Percentiles rank a stretch among this genome's conserved stretches.
Evolutionary conservation across 2,888 invertebrate species (phyloP).

Genomic region (Papilio demoleus): DNA sequence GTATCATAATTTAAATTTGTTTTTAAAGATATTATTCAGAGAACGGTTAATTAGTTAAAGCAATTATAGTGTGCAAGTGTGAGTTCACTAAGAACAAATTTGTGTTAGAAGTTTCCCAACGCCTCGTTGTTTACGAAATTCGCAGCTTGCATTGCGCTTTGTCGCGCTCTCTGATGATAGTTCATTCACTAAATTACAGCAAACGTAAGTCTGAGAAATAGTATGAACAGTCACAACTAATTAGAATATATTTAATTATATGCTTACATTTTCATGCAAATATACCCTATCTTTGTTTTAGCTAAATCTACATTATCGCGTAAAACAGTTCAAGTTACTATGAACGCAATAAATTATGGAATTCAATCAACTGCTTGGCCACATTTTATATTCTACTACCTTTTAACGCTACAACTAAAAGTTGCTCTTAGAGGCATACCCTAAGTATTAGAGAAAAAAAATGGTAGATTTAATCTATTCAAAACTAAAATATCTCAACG

Average conservation of each 20-base stretch:
- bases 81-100: slow-evolving; percentile 28
- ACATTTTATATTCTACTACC: no score
- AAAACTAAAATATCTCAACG: no score
- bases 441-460: no score
- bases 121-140: slow-evolving; percentile 36
- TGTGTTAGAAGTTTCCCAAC: slow-evolving; percentile 37
- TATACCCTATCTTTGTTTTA: not conserved
- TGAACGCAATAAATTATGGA: no score
- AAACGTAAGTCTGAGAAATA: not conserved
- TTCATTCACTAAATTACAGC: not conserved
- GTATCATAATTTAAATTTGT: not conserved
- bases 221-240: not conserved
- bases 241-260: not conserved
- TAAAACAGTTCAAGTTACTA: no score
- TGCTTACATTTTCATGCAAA: not conserved
- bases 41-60: slow-evolving; percentile 29
- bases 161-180: slow-evolving; percentile 8
- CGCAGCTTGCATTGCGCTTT: slow-evolving; percentile 29
- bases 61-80: slow-evolving; percentile 30
- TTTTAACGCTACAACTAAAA: no score
- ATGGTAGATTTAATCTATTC: no score
- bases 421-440: no score
- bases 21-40: not conserved
- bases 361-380: no score
- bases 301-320: no score